Evolutionary conservation across 2,888 invertebrate species (phyloP).

Genomic region (Platypus cylindrus): DNA sequence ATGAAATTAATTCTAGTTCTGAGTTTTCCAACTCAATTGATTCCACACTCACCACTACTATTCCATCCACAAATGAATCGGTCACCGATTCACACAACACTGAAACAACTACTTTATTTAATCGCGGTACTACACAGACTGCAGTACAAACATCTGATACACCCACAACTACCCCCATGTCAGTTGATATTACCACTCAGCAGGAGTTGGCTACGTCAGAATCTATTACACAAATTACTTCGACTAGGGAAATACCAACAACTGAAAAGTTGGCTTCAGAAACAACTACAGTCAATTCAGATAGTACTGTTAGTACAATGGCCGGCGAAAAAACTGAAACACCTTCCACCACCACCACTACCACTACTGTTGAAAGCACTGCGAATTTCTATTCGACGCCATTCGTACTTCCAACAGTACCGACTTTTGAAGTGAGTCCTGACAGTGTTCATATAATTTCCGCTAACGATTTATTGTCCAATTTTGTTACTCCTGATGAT

Average conservation of each 20-base stretch:
- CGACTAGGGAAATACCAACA: neutral
- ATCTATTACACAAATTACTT: constrained; percentile 5
- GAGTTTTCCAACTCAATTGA: neutral
- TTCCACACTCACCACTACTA: constrained; percentile 2
- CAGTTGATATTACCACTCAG: too few relatives aligned
- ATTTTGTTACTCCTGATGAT: constrained; percentile 38
- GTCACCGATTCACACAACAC: too few relatives aligned
- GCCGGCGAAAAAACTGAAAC: constrained; percentile 3
- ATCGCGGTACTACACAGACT: constrained; percentile 1
- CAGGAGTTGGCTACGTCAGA: constrained; percentile 8
- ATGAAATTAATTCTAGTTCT: constrained; percentile 5
- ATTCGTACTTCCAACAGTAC: constrained; percentile 22
- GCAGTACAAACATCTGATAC: constrained; percentile 3
- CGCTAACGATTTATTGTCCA: constrained; percentile 32
- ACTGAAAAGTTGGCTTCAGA: constrained; percentile 2
- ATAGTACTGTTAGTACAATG: constrained; percentile 1
- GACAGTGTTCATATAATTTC: constrained; percentile 31
- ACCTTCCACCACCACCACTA: constrained; percentile 24
- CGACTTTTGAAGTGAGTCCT: constrained; percentile 33
- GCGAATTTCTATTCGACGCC: constrained; percentile 23
- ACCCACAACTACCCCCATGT: constrained; percentile 1
- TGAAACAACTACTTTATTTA: constrained; percentile 4
- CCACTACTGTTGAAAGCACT: constrained; percentile 35
- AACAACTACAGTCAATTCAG: constrained; percentile 5
- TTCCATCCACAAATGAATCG: constrained; percentile 6